Percentiles rank a stretch among this genome's conserved stretches.
Conservation (phyloP, 2,797 vertebrate species). For the Vultur gryphus region DNA sequence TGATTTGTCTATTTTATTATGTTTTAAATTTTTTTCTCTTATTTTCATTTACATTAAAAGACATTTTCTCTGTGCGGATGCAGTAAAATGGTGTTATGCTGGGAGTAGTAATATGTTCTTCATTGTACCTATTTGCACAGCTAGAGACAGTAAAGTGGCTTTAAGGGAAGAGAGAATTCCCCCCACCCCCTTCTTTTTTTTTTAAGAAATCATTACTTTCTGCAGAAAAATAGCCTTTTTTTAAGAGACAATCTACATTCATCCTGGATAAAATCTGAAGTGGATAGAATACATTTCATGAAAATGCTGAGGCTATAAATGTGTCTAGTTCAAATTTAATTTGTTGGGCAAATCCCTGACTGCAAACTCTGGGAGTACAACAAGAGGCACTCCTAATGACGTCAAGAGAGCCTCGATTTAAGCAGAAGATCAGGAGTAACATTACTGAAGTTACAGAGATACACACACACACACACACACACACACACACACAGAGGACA, state of each 20-base stretch:
- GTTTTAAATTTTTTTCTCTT: background rate
- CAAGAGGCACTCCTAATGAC: background rate
- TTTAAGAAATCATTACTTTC: background rate
- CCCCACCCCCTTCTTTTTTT: accelerated
- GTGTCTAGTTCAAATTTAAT: background rate
- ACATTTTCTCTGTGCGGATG: background rate
- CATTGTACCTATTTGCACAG: background rate
- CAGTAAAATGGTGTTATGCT: background rate
- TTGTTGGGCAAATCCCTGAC: background rate
- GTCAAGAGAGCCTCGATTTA: background rate
- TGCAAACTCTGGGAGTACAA: background rate
- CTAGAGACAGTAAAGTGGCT: background rate
- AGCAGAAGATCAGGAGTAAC: background rate
- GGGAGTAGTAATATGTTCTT: background rate
- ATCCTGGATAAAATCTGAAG: background rate
- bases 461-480: background rate
- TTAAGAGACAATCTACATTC: background rate
- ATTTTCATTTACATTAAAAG: constrained; percentile 1
- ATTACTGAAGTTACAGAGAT: background rate
- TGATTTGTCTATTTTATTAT: background rate
- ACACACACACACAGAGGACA: background rate
- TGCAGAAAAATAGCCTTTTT: background rate
- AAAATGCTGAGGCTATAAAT: background rate
- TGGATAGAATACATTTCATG: background rate
- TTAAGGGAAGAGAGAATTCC: background rate